Evolutionary conservation across 2,113 vertebrate species (phyloP), one percentile per base, ranked within the genome.

Genomic region (Falco punctatus): DNA sequence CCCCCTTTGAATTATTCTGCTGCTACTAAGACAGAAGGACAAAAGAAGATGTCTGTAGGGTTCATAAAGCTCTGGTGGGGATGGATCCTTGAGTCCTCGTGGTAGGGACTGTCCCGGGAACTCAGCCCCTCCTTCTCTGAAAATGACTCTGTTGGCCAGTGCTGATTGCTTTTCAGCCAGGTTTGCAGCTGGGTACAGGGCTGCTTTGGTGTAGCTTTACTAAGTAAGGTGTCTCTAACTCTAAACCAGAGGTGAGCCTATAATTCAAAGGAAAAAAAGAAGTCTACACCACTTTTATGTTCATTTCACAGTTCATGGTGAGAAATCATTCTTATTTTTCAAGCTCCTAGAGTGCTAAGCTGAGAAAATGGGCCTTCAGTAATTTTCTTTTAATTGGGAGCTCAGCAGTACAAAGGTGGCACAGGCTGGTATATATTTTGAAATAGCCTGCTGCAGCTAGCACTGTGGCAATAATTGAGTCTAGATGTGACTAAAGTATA

Each of bases 371-470:
- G 59, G 33, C 71, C 52, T 86, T 82, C 35, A 78, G 64, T 95
- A 86, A 89, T 96, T 95, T 95, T 77, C 32, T 95, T 92, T 97
- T 93, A 96, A 97, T 87, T 97, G 61, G 64, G 42, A 97, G 52
- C 72, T n/a, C 87, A 92, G 85, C 67, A 91, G 71, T 88, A 86
- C 54, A 75, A 94, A 81, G 87, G 72, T 6, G 1, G n/a, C 65
- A 70, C 30, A 92, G 54, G 18, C 54, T 94, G 75, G 46, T 52
- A 10, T 72, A 2, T 88, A 70, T 93, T 95, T 85, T 95, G 82
- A 95, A 94, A 90, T 90, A 58, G 5, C 33, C 82, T 88, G 46
- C 59, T 86, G 65, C 69, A 93, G 52, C 64, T 78, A 83, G 27
- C 26, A 33, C 81, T 69, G 59, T 79, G 65, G 44, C 64, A 92